Conservation (phyloP, 1,140 invertebrate species). For the Meloidogyne floridensis region DNA sequence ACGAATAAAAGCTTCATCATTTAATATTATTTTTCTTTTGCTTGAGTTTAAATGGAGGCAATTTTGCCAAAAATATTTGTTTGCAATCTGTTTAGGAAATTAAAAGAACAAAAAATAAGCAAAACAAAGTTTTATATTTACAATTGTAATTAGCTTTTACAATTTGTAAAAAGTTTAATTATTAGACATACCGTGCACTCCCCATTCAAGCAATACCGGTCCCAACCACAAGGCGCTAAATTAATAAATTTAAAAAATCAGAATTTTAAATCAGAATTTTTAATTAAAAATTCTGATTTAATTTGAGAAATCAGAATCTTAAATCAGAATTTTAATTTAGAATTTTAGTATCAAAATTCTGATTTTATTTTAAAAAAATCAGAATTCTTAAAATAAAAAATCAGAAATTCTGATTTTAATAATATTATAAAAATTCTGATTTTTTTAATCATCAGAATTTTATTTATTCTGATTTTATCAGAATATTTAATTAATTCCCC, state of each 20-base stretch:
- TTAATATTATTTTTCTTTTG: conserved; percentile 8
- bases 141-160: conserved; percentile 31
- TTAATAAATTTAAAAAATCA: neutral
- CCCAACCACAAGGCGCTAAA: conserved; percentile 59
- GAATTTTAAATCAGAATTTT: neutral
- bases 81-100: conserved; percentile 12
- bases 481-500: neutral
- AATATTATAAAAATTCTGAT: too few relatives aligned
- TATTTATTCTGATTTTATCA: neutral
- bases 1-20: conserved; percentile 11
- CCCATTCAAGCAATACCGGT: conserved; percentile 63
- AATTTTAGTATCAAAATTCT: neutral
- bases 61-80: conserved; percentile 31
- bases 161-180: conserved; percentile 12
- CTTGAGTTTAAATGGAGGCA: conserved; percentile 8
- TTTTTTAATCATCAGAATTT: too few relatives aligned
- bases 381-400: neutral
- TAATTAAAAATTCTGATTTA: neutral
- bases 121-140: neutral
- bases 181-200: conserved; percentile 60
- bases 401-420: too few relatives aligned
- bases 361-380: neutral
- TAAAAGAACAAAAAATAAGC: neutral
- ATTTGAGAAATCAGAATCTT: too few relatives aligned
- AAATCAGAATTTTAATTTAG: neutral